A percentile compares a stretch with the other conserved stretches of the same genome.
phyloP scores from a whole-genome alignment of 30 jellyfish, hydroid and myxozoan species.

The Mastigias papua region DNA sequence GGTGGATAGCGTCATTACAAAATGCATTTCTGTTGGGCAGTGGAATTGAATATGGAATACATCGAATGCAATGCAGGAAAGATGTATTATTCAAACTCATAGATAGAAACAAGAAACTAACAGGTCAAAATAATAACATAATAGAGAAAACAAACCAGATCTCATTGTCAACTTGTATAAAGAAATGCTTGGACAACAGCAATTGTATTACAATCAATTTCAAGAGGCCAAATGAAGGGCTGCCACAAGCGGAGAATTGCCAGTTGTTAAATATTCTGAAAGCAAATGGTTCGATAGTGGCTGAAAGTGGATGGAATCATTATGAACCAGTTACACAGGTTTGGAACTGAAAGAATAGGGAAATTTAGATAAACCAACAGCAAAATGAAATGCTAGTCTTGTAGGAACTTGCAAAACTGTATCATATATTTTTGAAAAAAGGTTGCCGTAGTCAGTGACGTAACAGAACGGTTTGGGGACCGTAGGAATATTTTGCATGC shows the following conservation, averaged over 20 bases:
- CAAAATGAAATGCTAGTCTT: too few species aligned
- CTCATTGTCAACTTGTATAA: constrained; percentile 17
- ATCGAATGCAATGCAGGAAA: constrained; percentile 10
- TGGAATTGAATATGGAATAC: neutral
- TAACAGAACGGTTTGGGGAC: too few species aligned
- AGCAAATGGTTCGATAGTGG: neutral
- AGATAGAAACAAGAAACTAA: neutral
- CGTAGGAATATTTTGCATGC: too few species aligned
- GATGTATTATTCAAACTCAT: constrained; percentile 8
- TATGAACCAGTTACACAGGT: constrained; percentile 63
- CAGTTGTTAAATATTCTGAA: constrained; percentile 39
- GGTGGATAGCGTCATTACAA: neutral
- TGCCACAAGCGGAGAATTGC: constrained; percentile 9
- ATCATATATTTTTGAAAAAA: too few species aligned
- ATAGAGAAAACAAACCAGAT: neutral
- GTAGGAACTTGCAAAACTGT: too few species aligned
- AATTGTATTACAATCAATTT: constrained; percentile 30
- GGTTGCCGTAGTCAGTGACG: too few species aligned
- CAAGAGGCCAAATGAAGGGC: constrained; percentile 6
- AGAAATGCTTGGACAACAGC: neutral
- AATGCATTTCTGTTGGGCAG: neutral
- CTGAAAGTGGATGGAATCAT: constrained; percentile 39
- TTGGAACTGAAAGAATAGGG: neutral
- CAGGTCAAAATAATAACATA: neutral
- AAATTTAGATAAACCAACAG: neutral